These are phyloP conservation scores for Aspidiotus rigidus DNA, from an alignment of 2,888 invertebrate species.

Conservation along the genomic window DNA sequence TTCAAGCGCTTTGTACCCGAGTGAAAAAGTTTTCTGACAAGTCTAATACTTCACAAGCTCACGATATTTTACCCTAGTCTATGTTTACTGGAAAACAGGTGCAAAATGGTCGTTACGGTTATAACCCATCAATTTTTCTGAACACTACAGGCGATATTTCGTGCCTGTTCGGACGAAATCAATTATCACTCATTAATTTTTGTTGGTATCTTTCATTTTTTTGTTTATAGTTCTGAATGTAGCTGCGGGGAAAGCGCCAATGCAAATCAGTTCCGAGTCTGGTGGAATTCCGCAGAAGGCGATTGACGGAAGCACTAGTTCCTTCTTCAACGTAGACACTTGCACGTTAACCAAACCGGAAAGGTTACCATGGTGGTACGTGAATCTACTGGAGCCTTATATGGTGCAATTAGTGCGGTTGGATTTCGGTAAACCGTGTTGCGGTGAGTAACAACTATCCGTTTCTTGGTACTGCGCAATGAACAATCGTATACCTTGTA, in stretches of 20 bases:
- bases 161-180: too few relatives aligned
- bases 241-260: conserved; percentile 88
- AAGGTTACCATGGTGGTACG: conserved; percentile 89
- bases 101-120: too few relatives aligned
- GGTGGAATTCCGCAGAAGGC: conserved; percentile 82
- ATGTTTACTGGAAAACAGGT: too few relatives aligned
- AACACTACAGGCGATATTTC: too few relatives aligned
- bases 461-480: too few relatives aligned
- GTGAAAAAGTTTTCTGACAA: too few relatives aligned
- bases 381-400: conserved; percentile 84
- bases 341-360: conserved; percentile 79
- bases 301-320: conserved; percentile 80
- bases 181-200: neutral
- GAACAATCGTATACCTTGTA: too few relatives aligned
- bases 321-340: conserved; percentile 69
- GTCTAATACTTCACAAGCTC: too few relatives aligned
- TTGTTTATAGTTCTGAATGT: conserved; percentile 72
- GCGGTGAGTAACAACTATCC: conserved; percentile 58
- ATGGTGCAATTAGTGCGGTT: conserved; percentile 86
- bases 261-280: conserved; percentile 78
- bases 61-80: too few relatives aligned
- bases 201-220: conserved; percentile 24
- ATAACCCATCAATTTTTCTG: too few relatives aligned
- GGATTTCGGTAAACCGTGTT: conserved; percentile 84
- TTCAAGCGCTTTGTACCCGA: too few relatives aligned